These are phyloP conservation scores for Melanophora roralis DNA, from an alignment of 2,888 invertebrate species.

Conservation along the genomic window DNA sequence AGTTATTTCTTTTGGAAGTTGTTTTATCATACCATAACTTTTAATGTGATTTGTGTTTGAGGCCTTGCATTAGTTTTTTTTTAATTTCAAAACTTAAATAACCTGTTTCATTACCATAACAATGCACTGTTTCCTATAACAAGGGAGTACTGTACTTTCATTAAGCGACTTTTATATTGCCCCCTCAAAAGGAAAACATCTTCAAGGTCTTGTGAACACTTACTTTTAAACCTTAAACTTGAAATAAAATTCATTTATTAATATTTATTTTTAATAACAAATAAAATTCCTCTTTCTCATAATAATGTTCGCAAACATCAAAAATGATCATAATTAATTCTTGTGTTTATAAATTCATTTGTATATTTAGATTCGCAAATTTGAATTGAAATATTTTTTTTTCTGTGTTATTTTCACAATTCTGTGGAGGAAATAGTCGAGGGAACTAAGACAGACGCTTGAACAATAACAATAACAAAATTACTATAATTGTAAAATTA, in stretches of 20 bases:
- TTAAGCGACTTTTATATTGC: no score
- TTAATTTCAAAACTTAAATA: no score
- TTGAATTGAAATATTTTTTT: neutral
- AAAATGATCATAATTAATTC: slow-evolving; percentile 17
- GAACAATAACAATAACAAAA: neutral
- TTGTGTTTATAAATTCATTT: slow-evolving; percentile 5
- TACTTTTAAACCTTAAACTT: neutral
- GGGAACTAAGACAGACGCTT: neutral
- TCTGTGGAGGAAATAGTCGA: neutral
- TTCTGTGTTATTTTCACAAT: no score
- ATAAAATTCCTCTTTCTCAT: neutral
- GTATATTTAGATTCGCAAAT: slow-evolving; percentile 2
- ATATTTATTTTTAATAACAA: slow-evolving; percentile 1
- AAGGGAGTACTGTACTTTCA: no score
- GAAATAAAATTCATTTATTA: slow-evolving; percentile 14
- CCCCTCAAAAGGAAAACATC: no score
- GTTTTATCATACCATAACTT: no score
- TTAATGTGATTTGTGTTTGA: no score
- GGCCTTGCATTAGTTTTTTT: no score
- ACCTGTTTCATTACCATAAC: no score
- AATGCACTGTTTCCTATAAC: no score
- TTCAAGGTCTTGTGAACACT: no score
- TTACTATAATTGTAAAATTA: neutral
- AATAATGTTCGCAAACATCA: slow-evolving; percentile 11
- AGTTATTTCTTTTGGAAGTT: no score